These are phyloP conservation scores for Ceriagrion tenellum DNA, from an alignment of 2,888 invertebrate species.

Conservation along the genomic window DNA sequence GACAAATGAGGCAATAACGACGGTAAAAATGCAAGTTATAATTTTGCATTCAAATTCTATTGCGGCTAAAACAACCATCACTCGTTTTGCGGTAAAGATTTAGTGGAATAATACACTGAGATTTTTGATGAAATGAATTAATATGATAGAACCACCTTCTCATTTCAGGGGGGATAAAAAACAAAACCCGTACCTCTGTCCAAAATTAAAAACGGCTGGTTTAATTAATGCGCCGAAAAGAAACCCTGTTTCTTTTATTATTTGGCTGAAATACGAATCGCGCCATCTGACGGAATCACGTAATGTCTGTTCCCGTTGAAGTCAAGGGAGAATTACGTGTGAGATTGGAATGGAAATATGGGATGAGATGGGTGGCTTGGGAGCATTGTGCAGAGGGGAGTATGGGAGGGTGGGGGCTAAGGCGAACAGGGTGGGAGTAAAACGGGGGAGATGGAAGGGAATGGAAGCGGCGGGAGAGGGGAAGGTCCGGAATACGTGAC, in stretches of 20 bases:
- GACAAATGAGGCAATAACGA: too few species aligned
- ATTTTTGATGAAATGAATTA: not conserved
- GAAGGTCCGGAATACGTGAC: not conserved
- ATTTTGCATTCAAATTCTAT: too few species aligned
- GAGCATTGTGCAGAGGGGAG: not conserved
- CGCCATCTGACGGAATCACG: conserved; percentile 29
- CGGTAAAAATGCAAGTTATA: too few species aligned
- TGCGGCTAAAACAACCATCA: too few species aligned
- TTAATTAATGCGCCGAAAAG: not conserved
- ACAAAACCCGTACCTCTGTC: not conserved
- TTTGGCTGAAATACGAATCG: not conserved
- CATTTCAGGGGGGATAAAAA: not conserved
- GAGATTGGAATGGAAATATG: conserved; percentile 22
- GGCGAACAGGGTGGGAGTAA: not conserved
- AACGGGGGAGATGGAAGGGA: not conserved
- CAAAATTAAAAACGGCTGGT: not conserved
- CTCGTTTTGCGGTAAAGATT: too few species aligned
- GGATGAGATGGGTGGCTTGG: not conserved
- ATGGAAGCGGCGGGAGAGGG: not conserved
- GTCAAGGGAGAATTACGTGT: conserved; percentile 30
- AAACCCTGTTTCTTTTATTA: not conserved
- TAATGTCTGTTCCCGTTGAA: not conserved
- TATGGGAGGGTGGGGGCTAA: not conserved
- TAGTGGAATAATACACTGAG: too few species aligned
- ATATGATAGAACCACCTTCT: not conserved